Evolutionary conservation across 2,797 vertebrate species (phyloP), one percentile per base, ranked within the genome.

Genomic region (Propithecus deckenii): DNA sequence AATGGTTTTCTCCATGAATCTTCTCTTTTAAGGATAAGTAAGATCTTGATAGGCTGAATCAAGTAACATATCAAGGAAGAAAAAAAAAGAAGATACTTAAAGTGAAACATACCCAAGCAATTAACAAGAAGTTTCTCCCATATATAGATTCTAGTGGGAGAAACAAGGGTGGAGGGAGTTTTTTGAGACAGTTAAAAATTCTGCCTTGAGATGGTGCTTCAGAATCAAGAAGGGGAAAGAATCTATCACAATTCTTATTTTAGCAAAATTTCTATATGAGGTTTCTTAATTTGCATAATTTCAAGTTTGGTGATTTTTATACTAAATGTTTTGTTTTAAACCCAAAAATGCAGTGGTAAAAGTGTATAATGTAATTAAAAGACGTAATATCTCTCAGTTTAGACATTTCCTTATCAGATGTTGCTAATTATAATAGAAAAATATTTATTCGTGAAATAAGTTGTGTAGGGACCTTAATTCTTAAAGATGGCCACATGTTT

Each of bases 241-340:
- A 63, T 61, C 63, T 55, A 35, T 63, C 23, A 72, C 3, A 61
- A 28, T 28, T 91, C 11, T 17, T 35, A 15, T 13, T 71, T 88
- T 87, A 78, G 30, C 75, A 75, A 76, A 95, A 90, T 87, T 86
- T 30, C 30, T 55, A 25, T 23, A 30, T 52, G 43, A 85, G 2
- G 7, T 93, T 69, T 91, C 65, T 74, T 72, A 67, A 79, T 46
- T 41, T 80, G 52, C 38, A 65, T 7, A 30, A 85, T 76, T 86
- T 78, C 79, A 93, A 61, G 13, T 61, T 85, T 89, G 23, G 15
- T 63, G 79, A 57, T 10, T 65, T 69, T 88, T 80, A 91, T 55
- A 69, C 55, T 95, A 89, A 76, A 52, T 78, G 25, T 35, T 94
- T 90, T 80, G 7, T 91, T 78, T 89, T 83, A 78, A 93, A 92